Conservation (phyloP, 2,888 invertebrate genomes). For the Thereva nobilitata region DNA sequence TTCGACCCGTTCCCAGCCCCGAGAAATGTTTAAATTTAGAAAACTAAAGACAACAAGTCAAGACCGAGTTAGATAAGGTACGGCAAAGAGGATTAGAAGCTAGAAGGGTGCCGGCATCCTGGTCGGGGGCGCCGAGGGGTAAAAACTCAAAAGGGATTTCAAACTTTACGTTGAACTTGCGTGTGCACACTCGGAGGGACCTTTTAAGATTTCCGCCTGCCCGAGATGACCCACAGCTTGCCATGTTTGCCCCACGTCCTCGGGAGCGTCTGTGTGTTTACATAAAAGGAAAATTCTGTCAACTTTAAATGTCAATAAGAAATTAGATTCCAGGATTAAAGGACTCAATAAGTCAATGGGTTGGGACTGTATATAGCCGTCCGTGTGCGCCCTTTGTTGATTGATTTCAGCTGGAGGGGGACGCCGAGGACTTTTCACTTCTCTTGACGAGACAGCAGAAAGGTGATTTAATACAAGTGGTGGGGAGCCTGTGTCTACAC, state of each 20-base stretch:
- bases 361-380: not conserved
- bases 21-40: conserved; percentile 37
- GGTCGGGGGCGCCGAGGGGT: conserved; percentile 4
- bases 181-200: conserved; percentile 34
- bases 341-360: conserved; percentile 29
- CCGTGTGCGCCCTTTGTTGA: conserved; percentile 26
- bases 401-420: conserved; percentile 20
- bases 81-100: not conserved
- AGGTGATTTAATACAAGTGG: conserved; percentile 1
- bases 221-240: conserved; percentile 31
- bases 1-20: conserved; percentile 6
- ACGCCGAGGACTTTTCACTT: conserved; percentile 4
- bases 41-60: conserved; percentile 39
- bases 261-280: conserved; percentile 36
- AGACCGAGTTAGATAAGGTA: conserved; percentile 5
- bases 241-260: conserved; percentile 24
- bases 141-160: not conserved
- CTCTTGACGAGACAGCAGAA: not conserved
- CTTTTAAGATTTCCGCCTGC: conserved; percentile 23
- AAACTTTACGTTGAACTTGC: conserved; percentile 28
- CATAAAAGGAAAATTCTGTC: conserved; percentile 41
- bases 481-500: conserved; percentile 20
- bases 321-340: conserved; percentile 41
- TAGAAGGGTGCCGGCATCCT: not conserved
- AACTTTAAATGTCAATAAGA: conserved; percentile 41